phyloP scores from a whole-genome alignment of 2,113 vertebrate genomes.

The Tetrao urogallus region DNA sequence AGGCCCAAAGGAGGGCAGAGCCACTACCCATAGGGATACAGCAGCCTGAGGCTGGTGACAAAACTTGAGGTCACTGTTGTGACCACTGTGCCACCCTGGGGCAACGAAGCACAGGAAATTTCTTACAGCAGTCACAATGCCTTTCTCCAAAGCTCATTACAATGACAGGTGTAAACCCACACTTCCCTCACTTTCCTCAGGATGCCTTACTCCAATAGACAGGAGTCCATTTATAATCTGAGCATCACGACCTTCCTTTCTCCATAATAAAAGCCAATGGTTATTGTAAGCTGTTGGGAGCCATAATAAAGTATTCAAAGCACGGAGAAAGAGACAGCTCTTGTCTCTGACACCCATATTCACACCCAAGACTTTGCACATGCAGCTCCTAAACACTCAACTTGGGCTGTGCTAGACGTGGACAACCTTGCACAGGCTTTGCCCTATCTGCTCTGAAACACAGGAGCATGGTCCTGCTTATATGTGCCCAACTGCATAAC shows the following conservation, averaged over 20 bases:
- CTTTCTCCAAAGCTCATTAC: background rate
- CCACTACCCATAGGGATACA: background rate
- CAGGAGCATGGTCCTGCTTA: rapidly evolving
- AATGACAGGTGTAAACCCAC: background rate
- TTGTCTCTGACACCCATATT: background rate
- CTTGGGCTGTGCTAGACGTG: background rate
- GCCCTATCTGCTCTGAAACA: background rate
- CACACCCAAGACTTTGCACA: background rate
- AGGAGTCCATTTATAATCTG: background rate
- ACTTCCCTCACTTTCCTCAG: background rate
- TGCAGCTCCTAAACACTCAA: background rate
- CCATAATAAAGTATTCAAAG: background rate
- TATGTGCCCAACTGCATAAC: rapidly evolving
- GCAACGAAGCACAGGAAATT: background rate
- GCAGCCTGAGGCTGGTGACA: background rate
- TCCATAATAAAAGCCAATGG: background rate
- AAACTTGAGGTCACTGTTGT: rapidly evolving
- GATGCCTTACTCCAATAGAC: rapidly evolving
- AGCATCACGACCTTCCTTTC: background rate
- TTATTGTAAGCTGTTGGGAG: background rate
- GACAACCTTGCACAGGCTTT: rapidly evolving
- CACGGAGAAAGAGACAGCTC: background rate
- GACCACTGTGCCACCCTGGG: background rate
- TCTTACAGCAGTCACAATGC: background rate
- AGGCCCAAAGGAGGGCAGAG: background rate